Conservation (phyloP, 2,888 invertebrate genomes). For the Lochmaea crataegi region DNA sequence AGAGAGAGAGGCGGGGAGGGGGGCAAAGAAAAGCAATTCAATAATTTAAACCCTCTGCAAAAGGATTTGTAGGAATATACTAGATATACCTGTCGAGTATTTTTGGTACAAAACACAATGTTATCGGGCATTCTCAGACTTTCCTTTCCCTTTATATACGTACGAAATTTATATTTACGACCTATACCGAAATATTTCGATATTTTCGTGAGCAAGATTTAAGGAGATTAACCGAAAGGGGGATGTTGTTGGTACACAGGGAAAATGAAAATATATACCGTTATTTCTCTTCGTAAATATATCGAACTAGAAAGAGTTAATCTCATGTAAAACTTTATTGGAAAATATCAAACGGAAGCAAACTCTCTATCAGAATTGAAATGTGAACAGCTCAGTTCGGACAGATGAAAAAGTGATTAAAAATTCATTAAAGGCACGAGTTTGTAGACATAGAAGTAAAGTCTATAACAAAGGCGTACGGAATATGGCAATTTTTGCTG, state of each 20-base stretch:
- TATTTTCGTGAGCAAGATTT: conserved; percentile 16
- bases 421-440: conserved; percentile 34
- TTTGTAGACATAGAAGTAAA: neutral
- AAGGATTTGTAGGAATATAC: conserved; percentile 25
- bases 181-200: conserved; percentile 15
- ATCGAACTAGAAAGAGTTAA: too few relatives aligned
- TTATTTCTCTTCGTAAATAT: neutral
- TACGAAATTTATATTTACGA: conserved; percentile 32
- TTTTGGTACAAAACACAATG: conserved; percentile 36
- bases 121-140: conserved; percentile 49
- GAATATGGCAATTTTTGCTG: neutral
- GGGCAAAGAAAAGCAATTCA: neutral
- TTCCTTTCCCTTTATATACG: conserved; percentile 22
- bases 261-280: neutral
- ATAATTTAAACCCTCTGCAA: conserved; percentile 26
- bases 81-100: conserved; percentile 35
- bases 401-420: conserved; percentile 22
- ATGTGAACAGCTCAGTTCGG: conserved; percentile 4
- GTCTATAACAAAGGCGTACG: neutral
- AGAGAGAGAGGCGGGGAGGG: too few relatives aligned
- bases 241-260: neutral
- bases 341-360: conserved; percentile 15
- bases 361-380: conserved; percentile 5
- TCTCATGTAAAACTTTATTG: conserved; percentile 9
- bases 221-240: conserved; percentile 9